Percentiles rank a stretch among this genome's conserved stretches.
phyloP scores from a whole-genome alignment of 2,888 invertebrate species.

The Iselma pallidipennis region DNA sequence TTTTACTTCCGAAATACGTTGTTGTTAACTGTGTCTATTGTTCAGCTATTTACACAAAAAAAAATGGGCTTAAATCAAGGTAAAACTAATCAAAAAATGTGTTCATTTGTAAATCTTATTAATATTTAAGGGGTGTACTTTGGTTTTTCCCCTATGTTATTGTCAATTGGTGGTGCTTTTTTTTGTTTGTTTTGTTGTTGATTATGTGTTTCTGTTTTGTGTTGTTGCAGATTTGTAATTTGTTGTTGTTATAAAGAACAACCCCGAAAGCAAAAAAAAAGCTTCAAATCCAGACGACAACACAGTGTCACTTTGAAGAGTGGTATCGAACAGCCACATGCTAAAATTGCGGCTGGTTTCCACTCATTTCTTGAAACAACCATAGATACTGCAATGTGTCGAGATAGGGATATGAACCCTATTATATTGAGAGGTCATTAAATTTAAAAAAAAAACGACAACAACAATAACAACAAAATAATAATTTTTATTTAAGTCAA shows the following conservation, averaged over 20 bases:
- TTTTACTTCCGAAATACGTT: conserved; percentile 23
- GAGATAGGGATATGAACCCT: conserved; percentile 75
- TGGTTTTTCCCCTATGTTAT: conserved; percentile 5
- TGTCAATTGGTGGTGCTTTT: background rate
- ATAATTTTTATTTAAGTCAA: no score
- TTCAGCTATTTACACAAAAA: background rate
- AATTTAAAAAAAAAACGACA: background rate
- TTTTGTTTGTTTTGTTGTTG: background rate
- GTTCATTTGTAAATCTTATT: background rate
- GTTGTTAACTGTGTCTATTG: conserved; percentile 6
- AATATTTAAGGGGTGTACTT: conserved; percentile 7
- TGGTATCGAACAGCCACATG: conserved; percentile 61
- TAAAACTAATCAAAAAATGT: conserved; percentile 7
- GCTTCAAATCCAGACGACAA: conserved; percentile 12
- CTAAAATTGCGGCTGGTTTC: conserved; percentile 92
- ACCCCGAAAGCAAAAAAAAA: background rate
- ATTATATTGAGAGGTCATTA: conserved; percentile 28
- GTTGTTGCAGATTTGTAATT: conserved; percentile 25
- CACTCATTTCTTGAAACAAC: conserved; percentile 91
- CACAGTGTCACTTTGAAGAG: conserved; percentile 19
- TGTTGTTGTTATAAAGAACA: background rate
- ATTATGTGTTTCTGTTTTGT: conserved; percentile 6
- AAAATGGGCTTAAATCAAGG: conserved; percentile 16
- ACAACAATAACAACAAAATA: background rate
- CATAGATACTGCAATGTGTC: conserved; percentile 77